phyloP scores from a whole-genome alignment of 2,797 vertebrate species.

The Acanthornis magna region DNA sequence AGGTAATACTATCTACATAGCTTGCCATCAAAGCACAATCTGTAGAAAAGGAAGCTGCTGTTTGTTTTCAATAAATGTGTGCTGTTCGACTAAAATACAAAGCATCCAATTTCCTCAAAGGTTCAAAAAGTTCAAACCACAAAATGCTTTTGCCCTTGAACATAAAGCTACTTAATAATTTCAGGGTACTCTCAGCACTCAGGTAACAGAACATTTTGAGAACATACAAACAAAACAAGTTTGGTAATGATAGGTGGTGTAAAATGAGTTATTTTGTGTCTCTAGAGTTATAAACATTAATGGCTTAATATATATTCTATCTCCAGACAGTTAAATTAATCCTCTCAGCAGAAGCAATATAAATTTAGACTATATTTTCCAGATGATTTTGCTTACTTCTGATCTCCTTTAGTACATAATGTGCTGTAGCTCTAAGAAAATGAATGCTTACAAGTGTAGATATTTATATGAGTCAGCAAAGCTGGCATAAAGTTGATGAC shows the following conservation, averaged over 20 bases:
- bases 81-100: neutral
- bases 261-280: slow-evolving; percentile 42
- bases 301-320: slow-evolving; percentile 31
- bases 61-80: neutral
- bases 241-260: neutral
- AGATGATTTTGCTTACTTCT: slow-evolving; percentile 63
- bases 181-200: neutral
- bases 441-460: slow-evolving; percentile 54
- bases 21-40: neutral
- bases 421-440: slow-evolving; percentile 55
- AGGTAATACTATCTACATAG: neutral
- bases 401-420: slow-evolving; percentile 53
- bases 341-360: slow-evolving; percentile 47
- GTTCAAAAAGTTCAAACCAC: neutral
- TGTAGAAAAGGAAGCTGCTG: neutral
- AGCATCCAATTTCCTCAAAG: neutral
- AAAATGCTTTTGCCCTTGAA: neutral
- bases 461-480: slow-evolving; percentile 68
- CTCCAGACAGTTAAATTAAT: slow-evolving; percentile 44
- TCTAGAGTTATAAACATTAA: slow-evolving; percentile 45
- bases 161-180: neutral
- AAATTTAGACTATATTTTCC: slow-evolving; percentile 61
- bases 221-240: neutral
- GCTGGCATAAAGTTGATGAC: slow-evolving; percentile 52
- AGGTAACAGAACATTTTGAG: neutral